Base-by-base conservation (phyloP, 2,888 invertebrate species). In the Orthosia gracilis region DNA sequence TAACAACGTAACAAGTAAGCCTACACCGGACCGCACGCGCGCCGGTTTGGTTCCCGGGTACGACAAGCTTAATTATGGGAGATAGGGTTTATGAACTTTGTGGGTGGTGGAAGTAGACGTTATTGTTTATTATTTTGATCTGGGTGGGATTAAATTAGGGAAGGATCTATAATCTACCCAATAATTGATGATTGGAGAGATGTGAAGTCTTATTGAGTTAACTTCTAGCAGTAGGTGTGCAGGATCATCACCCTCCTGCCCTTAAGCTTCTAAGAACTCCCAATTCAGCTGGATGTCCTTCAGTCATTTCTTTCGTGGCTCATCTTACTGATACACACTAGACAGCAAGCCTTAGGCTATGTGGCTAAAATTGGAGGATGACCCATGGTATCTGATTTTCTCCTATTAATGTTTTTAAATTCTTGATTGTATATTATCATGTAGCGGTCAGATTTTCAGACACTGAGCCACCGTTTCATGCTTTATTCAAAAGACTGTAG, bases 1-100 rank as follows among this genome's bases (percentile, higher is more conserved):
- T 71, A 73, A 82, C 82, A 76, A 86, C 75, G 83, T 71, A 73
- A 82, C 82, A 76, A 86, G 76, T 78, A 77, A 80, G 74, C 70
- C 64, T 76, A 73, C 83, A 87, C 89, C 87, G 89, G 89, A 86
- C 86, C 85, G 83, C 90, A 88, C 90, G 89, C 88, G 85, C 82
- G 76, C 68, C 52, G 78, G 74, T 78, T 82, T 63, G 65, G 69
- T 63, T 82, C 85, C 78, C 73, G 73, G 67, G 70, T 54, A n/a
- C 69, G 69, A 69, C 81, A 77, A 50, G 49, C 54, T 76, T 82
- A 75, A 83, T 84, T 78, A 78, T 40, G 61, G 23, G 55, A 72
- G 62, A 47, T 75, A 72, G 78, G 85, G 85, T 84, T 80, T 76
- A 75, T 85, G 85, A 85, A 85, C 85, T 82, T 67, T 77, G 74